Base-by-base conservation (phyloP, 2,888 invertebrate genomes). In the Nomada flava region DNA sequence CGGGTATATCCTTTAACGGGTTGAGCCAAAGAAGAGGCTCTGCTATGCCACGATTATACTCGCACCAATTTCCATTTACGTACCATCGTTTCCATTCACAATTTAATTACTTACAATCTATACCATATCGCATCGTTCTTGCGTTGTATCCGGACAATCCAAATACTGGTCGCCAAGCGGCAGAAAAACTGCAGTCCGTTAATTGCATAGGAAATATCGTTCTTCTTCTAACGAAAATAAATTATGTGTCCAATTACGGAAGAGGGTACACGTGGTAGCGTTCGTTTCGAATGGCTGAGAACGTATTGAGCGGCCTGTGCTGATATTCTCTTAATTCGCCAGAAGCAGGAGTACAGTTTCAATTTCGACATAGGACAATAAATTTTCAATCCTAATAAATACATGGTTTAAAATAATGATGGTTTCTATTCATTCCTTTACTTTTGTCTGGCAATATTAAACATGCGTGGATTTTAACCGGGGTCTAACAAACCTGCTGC, bases 401-500 rank as follows among this genome's bases (percentile, higher is more conserved):
- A 86, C 84, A 88, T 88, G 89, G 23, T 23, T 23, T 23, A 23
- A 23, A 23, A 23, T 86, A 88, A 90, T 90, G 89, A 89, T 76
- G 85, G 83, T 83, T 88, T 89, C 89, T 86, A 89, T 10, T 47
- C 36, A 1, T 36, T 36, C 1, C 7, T 0, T 36, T 36, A 7
- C 36, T 7, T 7, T 36, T 36, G 36, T 36, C 36, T 36, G 7
- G 36, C 36, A 36, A 44, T 18, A 10, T 62, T 62, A 11, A 5
- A 10, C 20, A 20, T 4, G 9, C 18, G n/a, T 7, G 7, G 36
- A 52, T 4, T 15, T 23, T 18, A 10, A 52, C 55, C 20, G 63
- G 74, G 59, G 42, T 68, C 1, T 2, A 18, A 89, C 95, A 94
- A 93, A 97, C 97, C 97, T 93, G 97, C 97, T 79, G 97, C 96